phyloP scores from a whole-genome alignment of 1,140 invertebrate genomes.

The Catajapyx aquilonaris region DNA sequence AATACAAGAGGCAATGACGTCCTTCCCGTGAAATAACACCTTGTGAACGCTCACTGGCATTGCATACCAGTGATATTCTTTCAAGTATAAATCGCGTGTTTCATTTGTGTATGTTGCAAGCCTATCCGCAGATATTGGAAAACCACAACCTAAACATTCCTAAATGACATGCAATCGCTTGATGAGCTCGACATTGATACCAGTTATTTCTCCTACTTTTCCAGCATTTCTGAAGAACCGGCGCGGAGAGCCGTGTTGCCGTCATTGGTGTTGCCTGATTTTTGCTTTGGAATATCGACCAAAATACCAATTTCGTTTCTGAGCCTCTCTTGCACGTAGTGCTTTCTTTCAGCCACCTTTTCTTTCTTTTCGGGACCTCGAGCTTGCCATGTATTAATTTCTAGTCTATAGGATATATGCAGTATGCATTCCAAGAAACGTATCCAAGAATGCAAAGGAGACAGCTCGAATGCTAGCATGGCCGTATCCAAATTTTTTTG shows the following conservation, averaged over 20 bases:
- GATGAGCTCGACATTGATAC: conserved; percentile 1
- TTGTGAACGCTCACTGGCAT: conserved; percentile 2
- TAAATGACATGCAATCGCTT: conserved; percentile 1
- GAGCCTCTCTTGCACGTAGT: conserved; percentile 6
- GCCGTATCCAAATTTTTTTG: conserved; percentile 2
- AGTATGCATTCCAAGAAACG: conserved; percentile 3
- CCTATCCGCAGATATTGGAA: not conserved
- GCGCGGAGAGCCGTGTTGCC: no score
- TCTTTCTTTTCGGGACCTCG: conserved; percentile 5
- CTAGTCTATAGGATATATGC: conserved; percentile 5
- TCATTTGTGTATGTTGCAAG: not conserved
- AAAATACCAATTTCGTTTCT: conserved; percentile 4
- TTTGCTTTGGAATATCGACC: conserved; percentile 1
- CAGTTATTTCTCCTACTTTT: conserved; percentile 3
- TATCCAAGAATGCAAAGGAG: conserved; percentile 2
- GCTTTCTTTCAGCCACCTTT: conserved; percentile 3
- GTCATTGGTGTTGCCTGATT: conserved; percentile 1
- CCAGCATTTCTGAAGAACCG: conserved; percentile 4
- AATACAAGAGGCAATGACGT: conserved; percentile 1
- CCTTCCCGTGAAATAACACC: not conserved
- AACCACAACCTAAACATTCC: not conserved
- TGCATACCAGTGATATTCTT: conserved; percentile 2
- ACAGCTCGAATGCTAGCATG: conserved; percentile 1
- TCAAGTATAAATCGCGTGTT: conserved; percentile 1
- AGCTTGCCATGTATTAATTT: conserved; percentile 7